Conservation (phyloP, 64 coral and sea anemone genomes). For the Astreopora myriophthalma region DNA sequence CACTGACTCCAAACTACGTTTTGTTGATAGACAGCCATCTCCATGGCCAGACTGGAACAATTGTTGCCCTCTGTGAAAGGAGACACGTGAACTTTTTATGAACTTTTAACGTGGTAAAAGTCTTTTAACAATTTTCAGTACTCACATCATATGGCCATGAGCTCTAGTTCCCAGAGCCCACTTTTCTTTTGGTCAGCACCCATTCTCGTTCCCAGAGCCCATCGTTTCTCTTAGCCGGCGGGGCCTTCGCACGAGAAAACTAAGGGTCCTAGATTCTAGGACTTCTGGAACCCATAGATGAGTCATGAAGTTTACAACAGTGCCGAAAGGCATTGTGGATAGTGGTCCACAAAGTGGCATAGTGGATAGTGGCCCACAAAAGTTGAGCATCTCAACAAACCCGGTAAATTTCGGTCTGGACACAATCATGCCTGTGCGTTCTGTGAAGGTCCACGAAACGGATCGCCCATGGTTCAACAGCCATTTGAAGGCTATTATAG, state of each 20-base stretch:
- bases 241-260: no score
- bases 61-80: slow-evolving; percentile 27
- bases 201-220: no score
- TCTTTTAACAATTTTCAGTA: slow-evolving; percentile 20
- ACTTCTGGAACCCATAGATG: no score
- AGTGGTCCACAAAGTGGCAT: no score
- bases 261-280: no score
- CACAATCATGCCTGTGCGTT: background rate
- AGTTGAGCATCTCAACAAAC: background rate
- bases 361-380: no score
- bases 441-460: background rate
- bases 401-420: background rate
- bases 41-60: slow-evolving; percentile 1
- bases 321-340: no score
- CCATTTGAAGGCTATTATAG: background rate
- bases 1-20: background rate
- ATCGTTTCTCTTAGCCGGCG: no score
- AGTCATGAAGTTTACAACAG: no score
- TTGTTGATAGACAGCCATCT: slow-evolving; percentile 32
- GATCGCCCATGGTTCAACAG: background rate
- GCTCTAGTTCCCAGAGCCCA: no score
- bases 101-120: slow-evolving; percentile 31
- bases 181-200: no score
- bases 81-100: background rate
- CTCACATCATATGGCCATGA: no score